Percentiles rank a stretch among this genome's conserved stretches.
Evolutionary conservation across 2,113 vertebrate genomes (phyloP).

Genomic region (Ahaetulla prasina): DNA sequence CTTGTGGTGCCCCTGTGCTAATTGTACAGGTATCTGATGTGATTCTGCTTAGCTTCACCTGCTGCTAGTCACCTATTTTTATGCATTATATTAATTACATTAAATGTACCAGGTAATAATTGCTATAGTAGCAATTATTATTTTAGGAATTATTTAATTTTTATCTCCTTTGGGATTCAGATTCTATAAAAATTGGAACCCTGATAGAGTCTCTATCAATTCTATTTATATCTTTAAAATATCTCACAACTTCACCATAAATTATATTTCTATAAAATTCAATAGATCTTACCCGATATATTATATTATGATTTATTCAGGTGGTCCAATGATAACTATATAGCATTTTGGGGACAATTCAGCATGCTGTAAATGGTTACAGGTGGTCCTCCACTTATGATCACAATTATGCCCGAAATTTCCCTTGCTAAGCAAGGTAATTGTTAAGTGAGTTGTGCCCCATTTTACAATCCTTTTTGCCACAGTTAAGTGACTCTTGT

Average conservation of each 20-base stretch:
- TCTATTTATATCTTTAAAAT: not conserved
- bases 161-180: not conserved
- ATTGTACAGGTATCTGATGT: too few relatives aligned
- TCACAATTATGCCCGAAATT: too few relatives aligned
- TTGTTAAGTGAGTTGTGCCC: too few relatives aligned
- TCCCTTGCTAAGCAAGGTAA: too few relatives aligned
- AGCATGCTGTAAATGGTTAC: not conserved
- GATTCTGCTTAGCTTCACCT: too few relatives aligned
- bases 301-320: not conserved
- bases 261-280: not conserved
- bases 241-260: not conserved
- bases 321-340: not conserved
- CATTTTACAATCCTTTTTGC: too few relatives aligned
- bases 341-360: not conserved
- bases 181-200: rapidly evolving
- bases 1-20: too few relatives aligned
- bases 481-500: too few relatives aligned
- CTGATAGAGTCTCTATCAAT: not conserved
- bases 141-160: not conserved
- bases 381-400: too few relatives aligned
- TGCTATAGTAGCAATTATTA: not conserved
- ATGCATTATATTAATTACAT: not conserved
- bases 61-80: not conserved
- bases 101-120: not conserved
- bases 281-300: not conserved